Base-by-base conservation (phyloP, 2,888 invertebrate species). In the Pogonocherus hispidulus region DNA sequence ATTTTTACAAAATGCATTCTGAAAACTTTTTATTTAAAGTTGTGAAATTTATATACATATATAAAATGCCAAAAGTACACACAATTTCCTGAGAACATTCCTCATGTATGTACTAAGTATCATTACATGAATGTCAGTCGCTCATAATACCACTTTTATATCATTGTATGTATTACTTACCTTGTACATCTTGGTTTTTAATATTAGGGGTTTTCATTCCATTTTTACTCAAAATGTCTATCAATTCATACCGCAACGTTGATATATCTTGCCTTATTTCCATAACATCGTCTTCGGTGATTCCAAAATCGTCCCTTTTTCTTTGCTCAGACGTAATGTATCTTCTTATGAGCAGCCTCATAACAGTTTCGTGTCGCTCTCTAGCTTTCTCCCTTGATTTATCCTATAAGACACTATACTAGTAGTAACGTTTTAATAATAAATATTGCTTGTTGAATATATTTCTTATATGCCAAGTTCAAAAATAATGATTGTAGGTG, bases 241-340 rank as follows among this genome's bases (percentile, higher is more conserved):
- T 92, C 19, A 98, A 88, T 82, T 98, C 98, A 84, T 93, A 98
- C 71, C 97, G 89, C 74, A 98, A 89, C 3, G 96, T 94, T n/a
- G 96, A 97, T 72, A 98, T 97, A 83, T 98, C 98, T 82, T 98
- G 98, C 78, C 98, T 91, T 80, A 98, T 96, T 87, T 99, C 99
- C 91, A 97, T 97, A 73, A 99, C 95, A 85, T 99, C 98, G 85
- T 99, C 99, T 83, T 98, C 98, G 0, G 96, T 97, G 20, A 98
- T 94, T 6, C 96, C 95, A 70, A 92, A 94, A 63, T 96, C 95
- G 83, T 98, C 97, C 56, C 95, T 90, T 74, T 94, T 95, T 49
- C 94, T 87, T 84, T 96, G 96, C 83, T 95, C 95, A 0, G 94
- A 92, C 0, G 94, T 96, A 14, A 98, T 93, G 69, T 83, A 86